Percentiles rank a stretch among this genome's conserved stretches.
phyloP scores from a whole-genome alignment of 2,888 invertebrate genomes.

The Drosophila kambysellisi region DNA sequence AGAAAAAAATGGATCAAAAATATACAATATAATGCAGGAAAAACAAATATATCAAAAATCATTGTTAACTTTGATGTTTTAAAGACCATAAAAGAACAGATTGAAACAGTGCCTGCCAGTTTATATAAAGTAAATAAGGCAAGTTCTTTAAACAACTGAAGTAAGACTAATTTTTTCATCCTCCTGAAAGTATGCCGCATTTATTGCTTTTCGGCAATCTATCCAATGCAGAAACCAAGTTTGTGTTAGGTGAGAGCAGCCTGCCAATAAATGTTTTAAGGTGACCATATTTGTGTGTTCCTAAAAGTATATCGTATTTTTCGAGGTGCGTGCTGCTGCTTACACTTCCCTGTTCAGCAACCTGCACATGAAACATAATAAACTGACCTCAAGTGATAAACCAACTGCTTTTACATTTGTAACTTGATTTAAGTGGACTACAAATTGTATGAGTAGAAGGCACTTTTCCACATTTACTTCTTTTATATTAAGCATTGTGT shows the following conservation, averaged over 20 bases:
- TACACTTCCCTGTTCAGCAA: background rate
- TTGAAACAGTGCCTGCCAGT: background rate
- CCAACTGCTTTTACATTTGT: background rate
- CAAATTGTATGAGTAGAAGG: background rate
- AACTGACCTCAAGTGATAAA: background rate
- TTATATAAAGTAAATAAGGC: background rate
- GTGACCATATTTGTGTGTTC: background rate
- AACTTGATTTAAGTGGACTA: background rate
- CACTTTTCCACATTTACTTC: background rate
- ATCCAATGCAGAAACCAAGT: background rate
- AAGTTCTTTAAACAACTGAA: background rate
- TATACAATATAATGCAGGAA: background rate
- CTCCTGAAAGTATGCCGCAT: background rate
- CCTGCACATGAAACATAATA: background rate
- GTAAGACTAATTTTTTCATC: background rate
- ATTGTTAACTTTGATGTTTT: background rate
- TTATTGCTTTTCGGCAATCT: background rate
- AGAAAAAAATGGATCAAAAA: background rate
- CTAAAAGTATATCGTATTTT: background rate
- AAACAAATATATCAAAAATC: background rate
- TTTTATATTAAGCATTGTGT: background rate
- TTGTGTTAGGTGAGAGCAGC: background rate
- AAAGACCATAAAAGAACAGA: background rate
- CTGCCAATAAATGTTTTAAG: fast-evolving
- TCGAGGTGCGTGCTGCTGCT: background rate